Percentiles rank a stretch among this genome's conserved stretches.
Conservation (phyloP, 2,797 vertebrate genomes). For the Dendrocincla fuliginosa region DNA sequence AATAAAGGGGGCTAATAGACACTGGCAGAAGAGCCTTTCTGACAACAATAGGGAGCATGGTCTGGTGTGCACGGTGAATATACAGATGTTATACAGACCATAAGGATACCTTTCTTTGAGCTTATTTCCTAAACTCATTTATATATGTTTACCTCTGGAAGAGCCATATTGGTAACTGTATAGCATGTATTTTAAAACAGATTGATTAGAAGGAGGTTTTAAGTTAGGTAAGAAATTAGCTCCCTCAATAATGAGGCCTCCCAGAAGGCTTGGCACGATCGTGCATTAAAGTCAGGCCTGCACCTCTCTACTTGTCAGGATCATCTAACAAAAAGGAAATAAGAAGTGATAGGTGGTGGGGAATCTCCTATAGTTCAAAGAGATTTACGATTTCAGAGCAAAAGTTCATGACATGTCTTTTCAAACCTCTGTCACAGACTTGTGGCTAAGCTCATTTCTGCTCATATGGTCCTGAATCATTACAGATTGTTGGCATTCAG, state of each 20-base stretch:
- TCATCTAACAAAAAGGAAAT: not conserved
- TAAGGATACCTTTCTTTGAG: fast-evolving
- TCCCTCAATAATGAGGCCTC: not conserved
- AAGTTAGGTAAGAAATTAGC: not conserved
- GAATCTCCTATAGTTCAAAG: not conserved
- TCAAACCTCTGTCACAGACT: not conserved
- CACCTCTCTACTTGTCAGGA: not conserved
- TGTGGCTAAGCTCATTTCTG: not conserved
- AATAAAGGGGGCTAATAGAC: not conserved
- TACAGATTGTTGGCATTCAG: not conserved
- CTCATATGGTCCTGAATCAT: not conserved
- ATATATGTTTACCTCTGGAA: not conserved
- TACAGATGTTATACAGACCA: not conserved
- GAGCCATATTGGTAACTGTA: not conserved
- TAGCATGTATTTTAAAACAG: not conserved
- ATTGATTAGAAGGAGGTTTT: not conserved
- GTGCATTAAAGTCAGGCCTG: not conserved
- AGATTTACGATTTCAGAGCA: not conserved
- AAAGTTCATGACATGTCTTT: not conserved
- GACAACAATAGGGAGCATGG: fast-evolving
- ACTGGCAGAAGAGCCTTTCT: not conserved
- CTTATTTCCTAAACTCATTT: not conserved
- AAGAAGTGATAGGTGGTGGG: not conserved
- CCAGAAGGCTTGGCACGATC: not conserved
- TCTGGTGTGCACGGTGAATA: not conserved